A percentile compares a stretch with the other conserved stretches of the same genome.
These are phyloP conservation scores for Acronicta leporina DNA, from an alignment of 2,888 invertebrate species.

Conservation along the genomic window DNA sequence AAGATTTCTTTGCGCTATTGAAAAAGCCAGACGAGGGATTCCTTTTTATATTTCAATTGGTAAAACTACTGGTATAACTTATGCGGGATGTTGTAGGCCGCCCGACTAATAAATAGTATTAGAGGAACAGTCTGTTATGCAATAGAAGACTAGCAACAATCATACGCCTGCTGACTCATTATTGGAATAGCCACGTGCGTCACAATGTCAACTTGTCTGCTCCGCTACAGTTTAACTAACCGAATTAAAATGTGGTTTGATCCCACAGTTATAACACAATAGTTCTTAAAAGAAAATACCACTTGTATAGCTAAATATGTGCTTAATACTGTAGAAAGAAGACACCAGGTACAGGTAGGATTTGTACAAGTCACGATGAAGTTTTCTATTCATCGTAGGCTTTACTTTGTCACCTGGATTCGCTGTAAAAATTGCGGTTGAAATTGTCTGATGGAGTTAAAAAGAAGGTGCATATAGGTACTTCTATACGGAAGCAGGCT, in stretches of 20 bases:
- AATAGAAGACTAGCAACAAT: slow-evolving; percentile 18
- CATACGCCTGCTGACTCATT: slow-evolving; percentile 16
- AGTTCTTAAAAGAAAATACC: too few relatives aligned
- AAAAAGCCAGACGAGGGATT: too few relatives aligned
- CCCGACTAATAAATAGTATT: slow-evolving; percentile 11
- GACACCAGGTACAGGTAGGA: too few relatives aligned
- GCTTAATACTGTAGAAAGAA: too few relatives aligned
- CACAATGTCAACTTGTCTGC: slow-evolving; percentile 14
- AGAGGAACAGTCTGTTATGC: slow-evolving; percentile 27
- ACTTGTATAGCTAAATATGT: too few relatives aligned
- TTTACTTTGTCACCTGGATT: background rate
- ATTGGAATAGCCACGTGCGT: slow-evolving; percentile 9
- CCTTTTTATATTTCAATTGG: too few relatives aligned
- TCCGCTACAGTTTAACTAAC: slow-evolving; percentile 13
- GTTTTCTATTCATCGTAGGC: background rate
- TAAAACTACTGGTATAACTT: background rate
- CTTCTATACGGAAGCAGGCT: slow-evolving; percentile 66
- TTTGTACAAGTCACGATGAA: slow-evolving; percentile 6
- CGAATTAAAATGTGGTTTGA: slow-evolving; percentile 1
- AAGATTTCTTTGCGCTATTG: too few relatives aligned
- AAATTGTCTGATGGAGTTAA: slow-evolving; percentile 25
- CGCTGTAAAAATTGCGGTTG: slow-evolving; percentile 24
- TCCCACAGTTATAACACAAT: too few relatives aligned
- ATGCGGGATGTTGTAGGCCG: slow-evolving; percentile 5
- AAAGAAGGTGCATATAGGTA: slow-evolving; percentile 52